Conservation (phyloP, 2,797 vertebrate genomes). For the Phrynocephalus guinanensis region DNA sequence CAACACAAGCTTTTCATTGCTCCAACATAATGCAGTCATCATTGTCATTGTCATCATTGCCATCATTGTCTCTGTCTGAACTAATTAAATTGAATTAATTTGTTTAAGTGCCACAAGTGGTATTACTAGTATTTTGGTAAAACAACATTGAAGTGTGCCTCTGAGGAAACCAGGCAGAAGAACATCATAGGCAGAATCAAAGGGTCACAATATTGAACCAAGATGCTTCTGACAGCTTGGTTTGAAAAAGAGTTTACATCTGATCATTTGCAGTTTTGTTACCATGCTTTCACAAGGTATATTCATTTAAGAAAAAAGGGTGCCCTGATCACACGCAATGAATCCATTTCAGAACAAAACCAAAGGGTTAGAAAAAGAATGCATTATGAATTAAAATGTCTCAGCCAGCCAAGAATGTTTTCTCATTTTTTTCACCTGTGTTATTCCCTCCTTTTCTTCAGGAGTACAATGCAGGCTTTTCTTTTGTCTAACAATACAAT, state of each 20-base stretch:
- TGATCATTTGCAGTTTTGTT: constrained; percentile 47
- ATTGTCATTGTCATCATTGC: neutral
- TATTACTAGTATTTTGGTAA: neutral
- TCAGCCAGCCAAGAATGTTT: constrained; percentile 22
- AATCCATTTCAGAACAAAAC: constrained; percentile 50
- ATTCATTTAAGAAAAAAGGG: constrained; percentile 53
- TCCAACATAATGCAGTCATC: too few relatives aligned
- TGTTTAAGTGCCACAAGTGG: neutral
- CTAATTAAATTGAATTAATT: neutral
- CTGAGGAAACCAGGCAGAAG: neutral
- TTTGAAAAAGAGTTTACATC: constrained; percentile 43
- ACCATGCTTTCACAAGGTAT: constrained; percentile 30
- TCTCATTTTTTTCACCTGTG: constrained; percentile 16
- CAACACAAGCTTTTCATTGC: neutral
- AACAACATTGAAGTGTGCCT: neutral
- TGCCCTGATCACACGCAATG: constrained; percentile 42
- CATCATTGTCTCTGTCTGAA: neutral
- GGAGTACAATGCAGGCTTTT: neutral
- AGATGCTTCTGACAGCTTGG: constrained; percentile 44
- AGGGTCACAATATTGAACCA: neutral
- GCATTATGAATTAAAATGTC: constrained; percentile 11
- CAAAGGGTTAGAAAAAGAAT: constrained; percentile 22
- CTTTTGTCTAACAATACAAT: neutral
- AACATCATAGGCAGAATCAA: neutral
- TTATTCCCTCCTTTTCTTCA: constrained; percentile 13